Percentiles rank a stretch among this genome's conserved stretches.
Conservation (phyloP, 1,140 invertebrate species). For the Nixonia krombeini region DNA sequence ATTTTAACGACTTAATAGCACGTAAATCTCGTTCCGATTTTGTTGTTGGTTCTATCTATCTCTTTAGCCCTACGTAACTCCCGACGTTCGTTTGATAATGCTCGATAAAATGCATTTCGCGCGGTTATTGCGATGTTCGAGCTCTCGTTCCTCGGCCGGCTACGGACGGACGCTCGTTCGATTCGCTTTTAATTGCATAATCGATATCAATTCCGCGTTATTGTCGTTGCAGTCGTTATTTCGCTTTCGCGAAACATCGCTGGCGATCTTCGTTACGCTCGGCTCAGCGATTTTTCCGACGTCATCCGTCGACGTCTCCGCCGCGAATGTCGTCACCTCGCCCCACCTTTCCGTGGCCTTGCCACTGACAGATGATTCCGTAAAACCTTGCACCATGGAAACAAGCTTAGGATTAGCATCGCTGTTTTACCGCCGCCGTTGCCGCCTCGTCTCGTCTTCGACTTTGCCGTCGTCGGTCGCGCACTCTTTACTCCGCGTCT, state of each 20-base stretch:
- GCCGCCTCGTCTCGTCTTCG: conserved; percentile 17
- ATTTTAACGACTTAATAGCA: conserved; percentile 40
- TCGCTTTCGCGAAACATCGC: conserved; percentile 19
- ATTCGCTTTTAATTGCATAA: background rate
- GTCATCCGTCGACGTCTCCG: conserved; percentile 9
- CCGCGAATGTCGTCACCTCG: conserved; percentile 9
- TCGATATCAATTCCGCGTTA: conserved; percentile 1
- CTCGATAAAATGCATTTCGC: background rate
- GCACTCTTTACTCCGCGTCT: no score
- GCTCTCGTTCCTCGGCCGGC: no score
- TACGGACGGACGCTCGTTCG: no score
- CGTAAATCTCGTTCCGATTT: conserved; percentile 31
- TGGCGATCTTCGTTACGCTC: no score
- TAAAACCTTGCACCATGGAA: conserved; percentile 33
- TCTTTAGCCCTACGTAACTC: no score
- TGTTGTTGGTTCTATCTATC: conserved; percentile 4
- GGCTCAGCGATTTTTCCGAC: no score
- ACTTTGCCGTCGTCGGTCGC: conserved; percentile 7
- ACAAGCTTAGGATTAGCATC: conserved; percentile 50
- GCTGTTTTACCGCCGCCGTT: conserved; percentile 44
- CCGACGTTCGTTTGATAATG: conserved; percentile 1
- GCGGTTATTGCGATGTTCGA: no score
- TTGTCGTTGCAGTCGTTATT: no score
- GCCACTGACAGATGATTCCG: conserved; percentile 38
- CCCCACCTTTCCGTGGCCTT: conserved; percentile 1